Percentiles rank a stretch among this genome's conserved stretches.
Evolutionary conservation across 2,888 invertebrate species (phyloP).

Genomic region (Megalurothrips usitatus): DNA sequence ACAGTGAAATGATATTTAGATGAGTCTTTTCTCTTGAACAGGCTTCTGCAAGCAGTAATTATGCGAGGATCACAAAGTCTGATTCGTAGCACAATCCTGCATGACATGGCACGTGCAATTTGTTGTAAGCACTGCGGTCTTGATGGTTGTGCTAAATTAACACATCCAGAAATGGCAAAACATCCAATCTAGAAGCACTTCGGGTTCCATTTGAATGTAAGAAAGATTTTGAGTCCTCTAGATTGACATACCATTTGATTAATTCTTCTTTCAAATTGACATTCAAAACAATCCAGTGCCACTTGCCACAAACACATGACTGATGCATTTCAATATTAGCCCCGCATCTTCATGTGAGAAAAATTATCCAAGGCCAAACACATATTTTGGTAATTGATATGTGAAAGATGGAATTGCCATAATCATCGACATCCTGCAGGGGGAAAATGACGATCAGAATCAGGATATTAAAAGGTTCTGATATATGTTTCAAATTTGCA

Average conservation of each 20-base stretch:
- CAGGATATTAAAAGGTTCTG: not conserved
- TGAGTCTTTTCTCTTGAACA: not conserved
- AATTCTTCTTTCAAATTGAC: not conserved
- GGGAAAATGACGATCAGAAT: slow-evolving; percentile 33
- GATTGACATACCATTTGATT: not conserved
- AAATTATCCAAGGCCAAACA: slow-evolving; percentile 71
- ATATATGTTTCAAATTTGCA: no score
- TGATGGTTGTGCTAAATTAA: not conserved
- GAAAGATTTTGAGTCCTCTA: not conserved
- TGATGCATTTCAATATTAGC: not conserved
- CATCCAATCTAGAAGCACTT: not conserved
- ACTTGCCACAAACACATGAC: not conserved
- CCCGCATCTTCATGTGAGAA: slow-evolving; percentile 20
- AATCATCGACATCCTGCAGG: slow-evolving; percentile 72
- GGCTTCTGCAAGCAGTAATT: not conserved
- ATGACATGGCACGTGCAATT: slow-evolving; percentile 11
- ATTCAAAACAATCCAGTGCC: not conserved
- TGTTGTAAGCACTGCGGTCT: not conserved
- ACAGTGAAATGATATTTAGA: not conserved
- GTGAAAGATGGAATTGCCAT: slow-evolving; percentile 81
- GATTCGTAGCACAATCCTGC: not conserved
- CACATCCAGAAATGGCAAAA: not conserved
- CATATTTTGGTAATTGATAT: slow-evolving; percentile 79
- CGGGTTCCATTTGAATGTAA: not conserved
- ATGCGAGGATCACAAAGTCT: not conserved